phyloP scores from a whole-genome alignment of 64 coral and sea anemone genomes.

The Orbicella faveolata region DNA sequence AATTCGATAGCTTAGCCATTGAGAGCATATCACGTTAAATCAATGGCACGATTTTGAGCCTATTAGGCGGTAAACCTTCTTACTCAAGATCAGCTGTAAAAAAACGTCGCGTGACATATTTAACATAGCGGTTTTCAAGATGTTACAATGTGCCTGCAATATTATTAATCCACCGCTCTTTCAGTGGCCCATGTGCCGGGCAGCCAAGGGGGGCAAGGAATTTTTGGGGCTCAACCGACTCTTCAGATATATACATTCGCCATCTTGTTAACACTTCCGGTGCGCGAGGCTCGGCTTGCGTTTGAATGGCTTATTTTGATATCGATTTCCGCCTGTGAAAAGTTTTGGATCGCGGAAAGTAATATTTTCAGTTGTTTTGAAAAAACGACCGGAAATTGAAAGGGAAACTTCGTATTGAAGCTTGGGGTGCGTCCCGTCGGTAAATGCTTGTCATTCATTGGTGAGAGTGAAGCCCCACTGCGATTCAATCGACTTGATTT shows the following conservation, averaged over 20 bases:
- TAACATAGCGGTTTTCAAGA: constrained; percentile 44
- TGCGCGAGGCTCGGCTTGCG: constrained; percentile 5
- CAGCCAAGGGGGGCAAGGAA: not conserved
- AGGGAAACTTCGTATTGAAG: constrained; percentile 3
- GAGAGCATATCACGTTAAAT: not conserved
- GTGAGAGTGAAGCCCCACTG: not conserved
- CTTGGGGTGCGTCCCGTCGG: not conserved
- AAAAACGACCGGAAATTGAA: constrained; percentile 26
- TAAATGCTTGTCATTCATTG: constrained; percentile 5
- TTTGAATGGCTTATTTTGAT: constrained; percentile 11
- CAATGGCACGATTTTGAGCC: not conserved
- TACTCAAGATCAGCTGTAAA: not conserved
- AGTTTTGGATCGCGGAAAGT: not conserved
- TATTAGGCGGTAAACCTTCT: not conserved
- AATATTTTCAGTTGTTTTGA: constrained; percentile 33
- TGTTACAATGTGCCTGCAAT: constrained; percentile 22
- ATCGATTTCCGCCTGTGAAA: not conserved
- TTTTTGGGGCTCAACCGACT: constrained; percentile 14
- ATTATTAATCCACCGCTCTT: constrained; percentile 35
- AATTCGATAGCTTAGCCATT: not conserved
- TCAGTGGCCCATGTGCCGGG: not conserved
- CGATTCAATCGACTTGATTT: not conserved
- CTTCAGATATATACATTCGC: constrained; percentile 1
- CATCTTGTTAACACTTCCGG: constrained; percentile 39
- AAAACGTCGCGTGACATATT: constrained; percentile 33